These are phyloP conservation scores for Mizuhopecten yessoensis DNA, from an alignment of 1,140 invertebrate species.

Conservation along the genomic window DNA sequence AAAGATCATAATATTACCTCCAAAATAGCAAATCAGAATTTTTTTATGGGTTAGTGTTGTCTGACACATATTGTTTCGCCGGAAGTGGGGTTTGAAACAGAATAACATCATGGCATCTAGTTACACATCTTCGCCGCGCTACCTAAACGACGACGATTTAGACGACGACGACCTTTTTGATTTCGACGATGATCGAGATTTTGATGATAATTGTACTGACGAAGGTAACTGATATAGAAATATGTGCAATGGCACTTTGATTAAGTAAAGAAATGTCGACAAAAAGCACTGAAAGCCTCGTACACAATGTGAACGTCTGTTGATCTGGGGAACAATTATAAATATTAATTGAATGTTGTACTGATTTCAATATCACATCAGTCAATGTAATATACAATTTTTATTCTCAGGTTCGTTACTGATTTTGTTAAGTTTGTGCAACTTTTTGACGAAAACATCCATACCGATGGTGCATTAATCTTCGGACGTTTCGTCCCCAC, in stretches of 20 bases:
- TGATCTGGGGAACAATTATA: too few species aligned
- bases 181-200: constrained; percentile 75
- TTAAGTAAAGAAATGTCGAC: background rate
- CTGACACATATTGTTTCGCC: background rate
- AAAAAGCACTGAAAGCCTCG: too few species aligned
- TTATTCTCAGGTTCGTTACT: too few species aligned
- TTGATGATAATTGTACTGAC: constrained; percentile 75
- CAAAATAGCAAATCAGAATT: background rate
- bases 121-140: constrained; percentile 70
- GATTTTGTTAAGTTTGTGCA: too few species aligned
- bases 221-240: constrained; percentile 74
- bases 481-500: background rate
- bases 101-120: constrained; percentile 65
- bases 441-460: background rate
- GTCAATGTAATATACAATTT: too few species aligned
- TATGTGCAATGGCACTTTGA: background rate
- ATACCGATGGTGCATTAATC: background rate
- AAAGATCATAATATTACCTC: background rate
- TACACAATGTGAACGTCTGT: too few species aligned
- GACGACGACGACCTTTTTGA: constrained; percentile 77
- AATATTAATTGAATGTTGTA: too few species aligned
- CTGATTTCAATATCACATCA: too few species aligned
- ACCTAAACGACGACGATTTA: constrained; percentile 75
- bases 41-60: background rate
- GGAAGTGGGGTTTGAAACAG: background rate